phyloP scores from a whole-genome alignment of 2,113 vertebrate species.

The Psettodes erumei region DNA sequence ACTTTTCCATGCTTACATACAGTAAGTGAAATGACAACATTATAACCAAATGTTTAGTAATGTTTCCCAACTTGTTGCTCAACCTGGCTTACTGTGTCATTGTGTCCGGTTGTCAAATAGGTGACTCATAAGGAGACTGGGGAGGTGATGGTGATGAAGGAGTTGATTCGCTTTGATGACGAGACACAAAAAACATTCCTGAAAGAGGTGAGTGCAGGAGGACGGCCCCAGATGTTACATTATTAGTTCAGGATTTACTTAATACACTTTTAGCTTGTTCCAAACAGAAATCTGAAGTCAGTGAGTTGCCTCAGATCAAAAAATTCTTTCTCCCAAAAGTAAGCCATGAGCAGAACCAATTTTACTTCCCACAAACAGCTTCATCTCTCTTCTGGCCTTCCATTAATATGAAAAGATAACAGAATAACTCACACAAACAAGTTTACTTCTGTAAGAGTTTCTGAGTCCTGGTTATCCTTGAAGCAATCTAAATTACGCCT shows the following conservation, averaged over 20 bases:
- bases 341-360: slow-evolving; percentile 1
- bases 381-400: neutral
- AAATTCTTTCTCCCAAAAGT: neutral
- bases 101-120: slow-evolving; percentile 75
- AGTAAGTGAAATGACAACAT: neutral
- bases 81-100: neutral
- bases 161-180: slow-evolving; percentile 95
- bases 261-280: neutral
- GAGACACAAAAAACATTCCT: slow-evolving; percentile 96
- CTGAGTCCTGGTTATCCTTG: neutral
- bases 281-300: neutral
- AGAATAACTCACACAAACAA: neutral
- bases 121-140: slow-evolving; percentile 95
- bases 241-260: neutral
- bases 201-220: slow-evolving; percentile 87
- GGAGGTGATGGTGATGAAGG: slow-evolving; percentile 99
- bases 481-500: slow-evolving; percentile 16
- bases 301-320: too few species aligned
- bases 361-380: slow-evolving; percentile 5
- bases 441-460: slow-evolving; percentile 6
- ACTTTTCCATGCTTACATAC: neutral
- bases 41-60: neutral
- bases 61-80: neutral
- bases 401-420: slow-evolving; percentile 17
- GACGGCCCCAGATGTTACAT: neutral